These are phyloP conservation scores for Akabosia matsudoensis DNA, from an alignment of 1,140 invertebrate species.

Conservation along the genomic window DNA sequence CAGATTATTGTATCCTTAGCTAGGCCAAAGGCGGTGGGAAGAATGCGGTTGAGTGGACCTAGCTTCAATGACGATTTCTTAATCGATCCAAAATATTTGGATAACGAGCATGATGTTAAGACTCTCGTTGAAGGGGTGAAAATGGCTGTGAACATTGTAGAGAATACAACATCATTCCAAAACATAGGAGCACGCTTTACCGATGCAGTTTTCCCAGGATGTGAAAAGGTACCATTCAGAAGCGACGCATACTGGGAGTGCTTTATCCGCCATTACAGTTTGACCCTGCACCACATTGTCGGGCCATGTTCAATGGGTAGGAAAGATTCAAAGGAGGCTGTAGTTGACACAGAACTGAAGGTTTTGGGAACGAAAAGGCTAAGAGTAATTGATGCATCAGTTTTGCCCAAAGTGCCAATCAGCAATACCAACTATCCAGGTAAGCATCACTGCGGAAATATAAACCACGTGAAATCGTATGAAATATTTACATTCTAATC, in stretches of 20 bases:
- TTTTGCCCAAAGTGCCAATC: slow-evolving; percentile 23
- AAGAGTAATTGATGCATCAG: slow-evolving; percentile 58
- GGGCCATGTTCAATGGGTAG: slow-evolving; percentile 88
- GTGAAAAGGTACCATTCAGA: slow-evolving; percentile 55
- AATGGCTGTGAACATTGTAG: slow-evolving; percentile 29
- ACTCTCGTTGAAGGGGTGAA: slow-evolving; percentile 31
- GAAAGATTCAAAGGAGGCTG: slow-evolving; percentile 48
- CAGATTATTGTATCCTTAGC: slow-evolving; percentile 36
- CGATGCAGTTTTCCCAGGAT: slow-evolving; percentile 29
- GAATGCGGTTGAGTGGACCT: slow-evolving; percentile 14
- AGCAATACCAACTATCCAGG: slow-evolving; percentile 34
- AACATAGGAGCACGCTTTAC: slow-evolving; percentile 29
- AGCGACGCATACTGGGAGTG: slow-evolving; percentile 83
- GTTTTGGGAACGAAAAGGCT: slow-evolving; percentile 59
- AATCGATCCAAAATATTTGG: slow-evolving; percentile 37
- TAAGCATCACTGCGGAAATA: neutral
- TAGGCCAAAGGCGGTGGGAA: slow-evolving; percentile 29
- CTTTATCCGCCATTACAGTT: slow-evolving; percentile 70
- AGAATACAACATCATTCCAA: slow-evolving; percentile 31
- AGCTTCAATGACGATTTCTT: slow-evolving; percentile 2
- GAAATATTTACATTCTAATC: neutral
- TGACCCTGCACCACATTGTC: slow-evolving; percentile 83
- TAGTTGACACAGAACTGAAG: slow-evolving; percentile 56
- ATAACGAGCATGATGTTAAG: slow-evolving; percentile 29
- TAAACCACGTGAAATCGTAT: neutral